These are phyloP conservation scores for Melanotaenia nigrans DNA, from an alignment of 2,797 vertebrate species.

Conservation along the genomic window DNA sequence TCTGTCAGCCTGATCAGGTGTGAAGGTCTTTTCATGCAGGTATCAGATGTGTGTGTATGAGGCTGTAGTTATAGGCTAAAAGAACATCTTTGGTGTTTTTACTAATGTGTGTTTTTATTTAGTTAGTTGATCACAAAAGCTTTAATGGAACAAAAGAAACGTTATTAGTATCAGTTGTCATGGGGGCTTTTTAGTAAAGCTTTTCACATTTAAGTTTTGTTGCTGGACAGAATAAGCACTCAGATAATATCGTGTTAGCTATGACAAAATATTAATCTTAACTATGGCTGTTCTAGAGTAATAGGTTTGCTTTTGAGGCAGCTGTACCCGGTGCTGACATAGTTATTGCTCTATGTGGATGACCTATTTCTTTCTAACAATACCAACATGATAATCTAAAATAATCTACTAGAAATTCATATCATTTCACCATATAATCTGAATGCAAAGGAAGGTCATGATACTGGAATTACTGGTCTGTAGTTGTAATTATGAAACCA, in stretches of 20 bases:
- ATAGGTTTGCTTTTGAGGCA: not conserved
- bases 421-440: not conserved
- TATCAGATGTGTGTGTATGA: not conserved
- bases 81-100: not conserved
- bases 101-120: not conserved
- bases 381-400: not conserved
- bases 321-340: not conserved
- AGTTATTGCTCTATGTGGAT: not conserved
- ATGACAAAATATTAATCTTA: not conserved
- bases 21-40: constrained; percentile 35
- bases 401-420: not conserved
- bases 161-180: not conserved
- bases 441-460: not conserved
- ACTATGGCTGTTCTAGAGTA: not conserved
- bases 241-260: not conserved
- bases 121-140: not conserved
- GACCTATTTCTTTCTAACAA: not conserved
- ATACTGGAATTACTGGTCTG: not conserved
- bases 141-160: not conserved
- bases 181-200: not conserved
- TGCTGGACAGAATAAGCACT: not conserved
- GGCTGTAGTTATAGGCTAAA: not conserved
- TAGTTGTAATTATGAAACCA: not conserved
- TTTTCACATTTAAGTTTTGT: not conserved
- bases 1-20: constrained; percentile 49